Evolutionary conservation across 2,888 invertebrate genomes (phyloP), one percentile per base, ranked within the genome.

Genomic region (Drosophila picticornis): DNA sequence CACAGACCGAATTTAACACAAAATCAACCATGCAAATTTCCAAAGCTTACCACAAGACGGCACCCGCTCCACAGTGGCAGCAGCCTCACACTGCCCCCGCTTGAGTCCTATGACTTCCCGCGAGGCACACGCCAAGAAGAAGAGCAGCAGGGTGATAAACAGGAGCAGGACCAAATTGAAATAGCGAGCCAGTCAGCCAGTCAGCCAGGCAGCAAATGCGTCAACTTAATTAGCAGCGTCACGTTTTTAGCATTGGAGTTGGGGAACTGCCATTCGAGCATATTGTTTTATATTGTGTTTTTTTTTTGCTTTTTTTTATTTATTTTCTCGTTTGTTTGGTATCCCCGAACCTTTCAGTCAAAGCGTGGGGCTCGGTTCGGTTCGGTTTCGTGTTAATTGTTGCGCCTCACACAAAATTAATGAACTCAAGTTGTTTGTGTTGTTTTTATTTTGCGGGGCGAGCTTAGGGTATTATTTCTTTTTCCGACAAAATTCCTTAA

Each of bases 151-250:
- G 58, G 38, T 52, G 48, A 55, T 52, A 57, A 63, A 59, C 51
- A 56, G 73, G 43, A 68, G 62, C 64, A 51, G 51, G 59, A 62
- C 59, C 77, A 66, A 62, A 68, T 63, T 60, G 48, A 62, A 66
- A 74, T 51, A 69, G 79, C 71, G 38, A 65, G 58, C 62, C 66
- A 74, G 67, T 62, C 79, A 81, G 62, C 52, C 77, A 78, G 62
- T 4, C 78, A 78, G 76, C 73, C 72, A 81, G 79, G 68, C 80
- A 77, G 80, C 80, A 81, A 87, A 82, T 88, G 89, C 87, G 87
- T 88, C 87, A 88, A 90, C 90, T 88, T 88, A 88, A 88, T 88
- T 88, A 88, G 88, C 87, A 80, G 84, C 88, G 90, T 90, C 88
- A 90, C 88, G 89, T 88, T 84, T 83, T 70, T 40, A 55, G 64